A percentile compares a stretch with the other conserved stretches of the same genome.
These are phyloP conservation scores for Meiosimyza platycephala DNA, from an alignment of 2,888 invertebrate genomes.

Conservation along the genomic window DNA sequence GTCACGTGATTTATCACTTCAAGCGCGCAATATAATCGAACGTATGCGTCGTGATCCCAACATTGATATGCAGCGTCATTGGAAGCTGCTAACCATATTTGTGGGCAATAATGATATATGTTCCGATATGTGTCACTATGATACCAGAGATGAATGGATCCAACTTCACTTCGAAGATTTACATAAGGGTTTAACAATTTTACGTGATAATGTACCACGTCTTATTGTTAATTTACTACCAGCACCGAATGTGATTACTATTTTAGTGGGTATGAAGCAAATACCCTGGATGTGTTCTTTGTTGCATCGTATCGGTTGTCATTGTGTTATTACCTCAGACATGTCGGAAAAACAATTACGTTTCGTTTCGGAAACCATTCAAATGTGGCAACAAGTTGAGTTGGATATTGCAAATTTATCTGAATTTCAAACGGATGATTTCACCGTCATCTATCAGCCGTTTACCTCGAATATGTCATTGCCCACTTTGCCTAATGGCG, in stretches of 20 bases:
- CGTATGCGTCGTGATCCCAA: conserved; percentile 55
- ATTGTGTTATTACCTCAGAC: conserved; percentile 54
- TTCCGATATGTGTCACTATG: conserved; percentile 69
- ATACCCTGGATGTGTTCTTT: conserved; percentile 51
- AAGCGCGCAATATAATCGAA: conserved; percentile 54
- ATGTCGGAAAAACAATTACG: conserved; percentile 40
- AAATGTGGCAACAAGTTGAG: conserved; percentile 69
- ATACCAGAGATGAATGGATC: conserved; percentile 61
- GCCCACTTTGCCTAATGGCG: conserved; percentile 63
- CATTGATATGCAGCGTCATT: conserved; percentile 70
- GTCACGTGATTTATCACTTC: conserved; percentile 58
- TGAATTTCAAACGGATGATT: conserved; percentile 68
- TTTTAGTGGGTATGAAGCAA: conserved; percentile 45
- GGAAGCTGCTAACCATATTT: conserved; percentile 73
- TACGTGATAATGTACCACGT: conserved; percentile 71
- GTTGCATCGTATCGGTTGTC: conserved; percentile 56
- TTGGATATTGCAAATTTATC: conserved; percentile 66
- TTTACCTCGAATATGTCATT: conserved; percentile 56
- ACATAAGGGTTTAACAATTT: conserved; percentile 65
- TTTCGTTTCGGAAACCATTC: conserved; percentile 42
- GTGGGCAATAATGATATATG: conserved; percentile 75
- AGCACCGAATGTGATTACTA: conserved; percentile 52
- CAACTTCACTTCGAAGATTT: conserved; percentile 69
- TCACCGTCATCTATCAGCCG: conserved; percentile 71
- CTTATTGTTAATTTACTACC: conserved; percentile 56